phyloP scores from a whole-genome alignment of 2,797 vertebrate species.

The Myotis vivesi region DNA sequence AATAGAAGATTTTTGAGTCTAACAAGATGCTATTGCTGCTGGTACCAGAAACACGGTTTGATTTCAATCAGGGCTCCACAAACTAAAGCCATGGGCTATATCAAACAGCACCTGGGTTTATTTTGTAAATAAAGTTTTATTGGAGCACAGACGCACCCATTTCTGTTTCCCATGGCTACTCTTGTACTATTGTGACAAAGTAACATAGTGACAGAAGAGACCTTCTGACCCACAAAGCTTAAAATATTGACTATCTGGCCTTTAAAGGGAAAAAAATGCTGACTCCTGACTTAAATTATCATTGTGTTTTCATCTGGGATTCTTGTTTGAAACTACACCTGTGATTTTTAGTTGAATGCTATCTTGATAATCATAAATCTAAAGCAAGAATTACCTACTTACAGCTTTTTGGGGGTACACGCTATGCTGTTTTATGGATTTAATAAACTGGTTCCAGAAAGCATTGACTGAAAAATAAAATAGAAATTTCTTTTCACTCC shows the following conservation, averaged over 20 bases:
- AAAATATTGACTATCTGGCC: neutral
- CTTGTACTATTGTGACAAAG: neutral
- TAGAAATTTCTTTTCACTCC: neutral
- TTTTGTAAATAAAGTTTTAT: constrained; percentile 33
- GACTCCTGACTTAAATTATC: neutral
- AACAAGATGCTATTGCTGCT: neutral
- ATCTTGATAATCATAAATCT: neutral
- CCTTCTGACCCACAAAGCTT: neutral
- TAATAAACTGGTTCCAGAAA: neutral
- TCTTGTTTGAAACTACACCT: neutral
- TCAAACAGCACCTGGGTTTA: neutral
- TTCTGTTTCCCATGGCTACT: neutral
- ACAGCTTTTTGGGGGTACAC: neutral
- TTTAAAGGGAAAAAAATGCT: neutral
- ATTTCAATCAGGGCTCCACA: neutral
- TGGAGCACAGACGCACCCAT: neutral
- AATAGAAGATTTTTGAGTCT: neutral
- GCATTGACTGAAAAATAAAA: neutral
- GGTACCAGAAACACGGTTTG: neutral
- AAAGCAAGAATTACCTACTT: neutral
- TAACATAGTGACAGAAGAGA: neutral
- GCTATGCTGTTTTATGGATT: neutral
- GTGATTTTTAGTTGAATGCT: neutral
- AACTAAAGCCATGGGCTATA: neutral
- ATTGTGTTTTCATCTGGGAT: neutral